These are phyloP conservation scores for Perizoma flavofasciatum DNA, from an alignment of 2,888 invertebrate genomes.

Conservation along the genomic window DNA sequence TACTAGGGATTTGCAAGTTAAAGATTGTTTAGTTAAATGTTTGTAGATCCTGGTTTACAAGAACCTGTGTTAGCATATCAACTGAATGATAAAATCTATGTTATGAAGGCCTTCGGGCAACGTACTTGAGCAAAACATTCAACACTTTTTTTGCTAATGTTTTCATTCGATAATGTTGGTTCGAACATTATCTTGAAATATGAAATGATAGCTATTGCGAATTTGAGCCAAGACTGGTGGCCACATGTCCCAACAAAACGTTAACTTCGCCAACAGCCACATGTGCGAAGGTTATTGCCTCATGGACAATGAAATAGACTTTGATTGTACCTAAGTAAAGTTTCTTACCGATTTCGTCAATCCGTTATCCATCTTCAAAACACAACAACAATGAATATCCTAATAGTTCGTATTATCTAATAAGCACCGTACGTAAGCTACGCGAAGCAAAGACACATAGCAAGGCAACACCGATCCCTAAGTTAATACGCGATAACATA, in stretches of 20 bases:
- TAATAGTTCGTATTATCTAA: slow-evolving; percentile 49
- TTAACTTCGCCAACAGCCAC: slow-evolving; percentile 69
- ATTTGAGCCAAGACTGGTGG: slow-evolving; percentile 63
- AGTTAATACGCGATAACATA: slow-evolving; percentile 67
- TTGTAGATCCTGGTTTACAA: too few species aligned
- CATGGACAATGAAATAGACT: slow-evolving; percentile 45
- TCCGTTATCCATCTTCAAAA: slow-evolving; percentile 47
- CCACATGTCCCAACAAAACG: slow-evolving; percentile 73
- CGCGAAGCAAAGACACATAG: slow-evolving; percentile 82
- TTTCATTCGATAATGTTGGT: slow-evolving; percentile 23
- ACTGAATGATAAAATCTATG: neutral
- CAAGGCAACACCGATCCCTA: slow-evolving; percentile 81
- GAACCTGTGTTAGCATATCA: neutral
- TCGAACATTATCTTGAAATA: slow-evolving; percentile 29
- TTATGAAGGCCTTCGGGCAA: neutral
- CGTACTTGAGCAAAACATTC: neutral
- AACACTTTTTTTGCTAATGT: too few species aligned
- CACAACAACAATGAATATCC: slow-evolving; percentile 29
- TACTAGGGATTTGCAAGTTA: too few species aligned
- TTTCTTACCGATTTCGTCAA: slow-evolving; percentile 55
- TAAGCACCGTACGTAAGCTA: slow-evolving; percentile 79
- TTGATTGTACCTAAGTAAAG: slow-evolving; percentile 35
- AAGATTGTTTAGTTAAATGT: too few species aligned
- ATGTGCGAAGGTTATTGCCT: slow-evolving; percentile 72
- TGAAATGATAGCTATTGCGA: slow-evolving; percentile 37